A percentile compares a stretch with the other conserved stretches of the same genome.
Evolutionary conservation across 2,888 invertebrate species (phyloP).

Genomic region (Nephrocerus scutellatus): DNA sequence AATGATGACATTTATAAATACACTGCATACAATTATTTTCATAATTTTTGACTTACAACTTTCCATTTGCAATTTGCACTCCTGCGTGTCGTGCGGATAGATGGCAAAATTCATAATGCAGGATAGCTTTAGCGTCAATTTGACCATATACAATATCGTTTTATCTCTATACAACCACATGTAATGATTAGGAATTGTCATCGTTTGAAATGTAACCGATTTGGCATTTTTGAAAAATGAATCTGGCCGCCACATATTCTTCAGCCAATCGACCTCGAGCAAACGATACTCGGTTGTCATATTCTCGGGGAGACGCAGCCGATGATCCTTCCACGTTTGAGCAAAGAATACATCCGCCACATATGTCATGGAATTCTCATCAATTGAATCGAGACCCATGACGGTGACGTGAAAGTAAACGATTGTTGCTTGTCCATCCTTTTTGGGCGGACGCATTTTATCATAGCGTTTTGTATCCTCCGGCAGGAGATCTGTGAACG

Average conservation of each 20-base stretch:
- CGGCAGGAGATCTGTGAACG: slow-evolving; percentile 76
- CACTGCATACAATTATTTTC: slow-evolving; percentile 1
- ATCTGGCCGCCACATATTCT: slow-evolving; percentile 90
- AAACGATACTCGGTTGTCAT: slow-evolving; percentile 88
- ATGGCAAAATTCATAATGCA: slow-evolving; percentile 93
- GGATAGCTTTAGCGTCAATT: slow-evolving; percentile 79
- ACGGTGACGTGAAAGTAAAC: slow-evolving; percentile 90
- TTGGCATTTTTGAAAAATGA: slow-evolving; percentile 92
- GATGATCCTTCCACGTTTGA: slow-evolving; percentile 88
- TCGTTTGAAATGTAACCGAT: slow-evolving; percentile 87
- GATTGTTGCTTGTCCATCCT: slow-evolving; percentile 77
- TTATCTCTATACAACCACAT: slow-evolving; percentile 85
- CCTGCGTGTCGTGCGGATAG: slow-evolving; percentile 91
- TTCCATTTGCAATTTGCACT: slow-evolving; percentile 90
- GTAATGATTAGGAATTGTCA: slow-evolving; percentile 92
- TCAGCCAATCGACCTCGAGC: slow-evolving; percentile 82
- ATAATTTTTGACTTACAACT: slow-evolving; percentile 62
- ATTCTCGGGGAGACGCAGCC: slow-evolving; percentile 77
- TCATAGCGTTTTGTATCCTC: slow-evolving; percentile 82
- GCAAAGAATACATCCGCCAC: slow-evolving; percentile 90
- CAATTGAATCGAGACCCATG: slow-evolving; percentile 92
- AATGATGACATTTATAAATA: slow-evolving; percentile 8
- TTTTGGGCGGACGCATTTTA: slow-evolving; percentile 89
- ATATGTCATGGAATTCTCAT: slow-evolving; percentile 93
- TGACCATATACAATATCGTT: slow-evolving; percentile 74